Conservation (phyloP, 1,140 invertebrate species). For the Scaptomyza hsui region DNA sequence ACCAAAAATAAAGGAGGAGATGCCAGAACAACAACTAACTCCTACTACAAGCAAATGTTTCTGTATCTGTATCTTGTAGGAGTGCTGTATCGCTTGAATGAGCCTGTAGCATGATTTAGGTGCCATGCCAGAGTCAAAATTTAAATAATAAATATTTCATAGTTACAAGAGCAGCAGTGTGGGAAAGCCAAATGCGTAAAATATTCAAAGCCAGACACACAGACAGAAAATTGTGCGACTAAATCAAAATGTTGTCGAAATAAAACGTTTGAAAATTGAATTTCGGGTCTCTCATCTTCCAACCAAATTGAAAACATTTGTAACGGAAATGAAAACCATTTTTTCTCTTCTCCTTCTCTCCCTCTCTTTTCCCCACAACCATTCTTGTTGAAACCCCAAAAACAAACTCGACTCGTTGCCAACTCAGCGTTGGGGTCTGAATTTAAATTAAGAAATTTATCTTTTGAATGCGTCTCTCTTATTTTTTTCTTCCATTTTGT, state of each 20-base stretch:
- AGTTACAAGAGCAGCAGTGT: conserved; percentile 47
- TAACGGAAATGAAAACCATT: conserved; percentile 76
- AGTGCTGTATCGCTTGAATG: conserved; percentile 52
- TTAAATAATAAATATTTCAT: conserved; percentile 82
- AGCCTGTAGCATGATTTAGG: conserved; percentile 75
- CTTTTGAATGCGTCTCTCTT: conserved; percentile 62
- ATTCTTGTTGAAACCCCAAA: conserved; percentile 16
- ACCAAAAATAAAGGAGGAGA: conserved; percentile 41
- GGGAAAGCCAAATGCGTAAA: conserved; percentile 64
- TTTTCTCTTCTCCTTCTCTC: conserved; percentile 7
- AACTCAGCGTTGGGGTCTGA: conserved; percentile 61
- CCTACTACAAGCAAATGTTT: background rate
- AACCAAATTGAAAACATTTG: conserved; percentile 79
- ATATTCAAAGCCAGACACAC: conserved; percentile 63
- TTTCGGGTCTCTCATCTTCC: conserved; percentile 41
- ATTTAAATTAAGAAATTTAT: conserved; percentile 83
- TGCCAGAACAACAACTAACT: conserved; percentile 31
- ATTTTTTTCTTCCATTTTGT: conserved; percentile 32
- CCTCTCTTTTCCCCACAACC: background rate
- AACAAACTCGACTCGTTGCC: conserved; percentile 40
- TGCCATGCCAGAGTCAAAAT: conserved; percentile 64
- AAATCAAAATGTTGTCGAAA: conserved; percentile 80
- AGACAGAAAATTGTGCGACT: conserved; percentile 55
- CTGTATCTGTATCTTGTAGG: conserved; percentile 33
- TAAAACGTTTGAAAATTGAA: conserved; percentile 81